Percentiles rank a stretch among this genome's conserved stretches.
phyloP scores from a whole-genome alignment of 2,797 vertebrate species.

The Apogon talboti region DNA sequence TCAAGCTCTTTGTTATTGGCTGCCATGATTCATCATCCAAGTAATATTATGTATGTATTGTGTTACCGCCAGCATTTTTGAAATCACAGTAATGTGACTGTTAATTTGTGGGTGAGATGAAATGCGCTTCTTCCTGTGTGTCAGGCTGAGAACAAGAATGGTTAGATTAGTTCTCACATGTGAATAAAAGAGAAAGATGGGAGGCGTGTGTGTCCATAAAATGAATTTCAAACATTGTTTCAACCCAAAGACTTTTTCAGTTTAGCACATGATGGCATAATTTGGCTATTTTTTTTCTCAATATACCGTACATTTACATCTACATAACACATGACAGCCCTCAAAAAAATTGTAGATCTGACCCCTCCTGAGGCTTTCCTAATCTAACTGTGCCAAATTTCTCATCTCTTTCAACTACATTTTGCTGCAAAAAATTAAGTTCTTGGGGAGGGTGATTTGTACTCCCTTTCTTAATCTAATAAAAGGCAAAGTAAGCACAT shows the following conservation, averaged over 20 bases:
- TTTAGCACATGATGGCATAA: constrained; percentile 19
- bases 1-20: constrained; percentile 33
- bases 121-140: constrained; percentile 5
- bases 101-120: constrained; percentile 32
- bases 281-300: neutral
- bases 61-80: constrained; percentile 39
- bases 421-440: constrained; percentile 66
- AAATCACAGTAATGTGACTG: constrained; percentile 36
- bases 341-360: constrained; percentile 52
- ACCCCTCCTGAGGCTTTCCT: constrained; percentile 46
- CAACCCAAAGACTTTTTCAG: constrained; percentile 13
- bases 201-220: constrained; percentile 20
- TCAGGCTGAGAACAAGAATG: constrained; percentile 14
- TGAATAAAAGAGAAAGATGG: constrained; percentile 6
- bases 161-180: constrained; percentile 17
- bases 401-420: constrained; percentile 49
- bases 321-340: constrained; percentile 40
- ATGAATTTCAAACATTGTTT: constrained; percentile 23
- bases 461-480: constrained; percentile 24
- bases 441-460: constrained; percentile 53
- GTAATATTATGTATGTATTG: constrained; percentile 28
- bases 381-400: constrained; percentile 54
- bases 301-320: constrained; percentile 23
- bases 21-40: constrained; percentile 39
- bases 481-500: constrained; percentile 47